These are phyloP conservation scores for Actinopyga echinites DNA, from an alignment of 53 echinoderm and acorn worm genomes.

Conservation along the genomic window DNA sequence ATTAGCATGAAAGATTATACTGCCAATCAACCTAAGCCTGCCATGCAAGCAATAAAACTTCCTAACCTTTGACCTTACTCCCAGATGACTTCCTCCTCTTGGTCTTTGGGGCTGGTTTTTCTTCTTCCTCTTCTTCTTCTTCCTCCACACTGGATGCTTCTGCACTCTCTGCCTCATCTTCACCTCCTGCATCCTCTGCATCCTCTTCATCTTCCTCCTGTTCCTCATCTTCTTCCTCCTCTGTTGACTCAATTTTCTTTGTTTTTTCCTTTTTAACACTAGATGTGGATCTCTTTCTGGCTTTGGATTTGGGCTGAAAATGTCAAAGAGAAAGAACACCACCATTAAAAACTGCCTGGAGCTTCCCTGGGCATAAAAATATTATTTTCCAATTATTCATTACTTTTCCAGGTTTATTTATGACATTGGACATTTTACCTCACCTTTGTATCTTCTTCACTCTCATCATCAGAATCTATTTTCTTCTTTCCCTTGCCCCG, in stretches of 20 bases:
- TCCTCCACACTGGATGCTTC: conserved; percentile 15
- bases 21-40: too few relatives aligned
- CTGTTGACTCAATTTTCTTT: background rate
- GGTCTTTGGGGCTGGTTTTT: background rate
- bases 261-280: background rate
- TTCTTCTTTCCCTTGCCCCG: conserved; percentile 1
- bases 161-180: background rate
- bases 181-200: background rate
- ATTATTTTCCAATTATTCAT: too few relatives aligned
- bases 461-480: conserved; percentile 28
- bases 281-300: conserved; percentile 15
- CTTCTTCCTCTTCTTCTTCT: background rate
- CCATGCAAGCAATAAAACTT: too few relatives aligned
- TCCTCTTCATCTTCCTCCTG: background rate
- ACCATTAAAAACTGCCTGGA: too few relatives aligned
- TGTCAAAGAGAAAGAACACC: too few relatives aligned
- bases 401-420: background rate
- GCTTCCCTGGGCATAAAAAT: too few relatives aligned
- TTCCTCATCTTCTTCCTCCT: background rate
- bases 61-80: background rate
- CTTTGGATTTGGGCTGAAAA: conserved; percentile 2
- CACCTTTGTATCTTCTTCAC: conserved; percentile 20
- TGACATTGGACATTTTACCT: background rate
- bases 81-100: background rate
- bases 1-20: too few relatives aligned